These are phyloP conservation scores for Scrobipalpa costella DNA, from an alignment of 2,888 invertebrate genomes.

Conservation along the genomic window DNA sequence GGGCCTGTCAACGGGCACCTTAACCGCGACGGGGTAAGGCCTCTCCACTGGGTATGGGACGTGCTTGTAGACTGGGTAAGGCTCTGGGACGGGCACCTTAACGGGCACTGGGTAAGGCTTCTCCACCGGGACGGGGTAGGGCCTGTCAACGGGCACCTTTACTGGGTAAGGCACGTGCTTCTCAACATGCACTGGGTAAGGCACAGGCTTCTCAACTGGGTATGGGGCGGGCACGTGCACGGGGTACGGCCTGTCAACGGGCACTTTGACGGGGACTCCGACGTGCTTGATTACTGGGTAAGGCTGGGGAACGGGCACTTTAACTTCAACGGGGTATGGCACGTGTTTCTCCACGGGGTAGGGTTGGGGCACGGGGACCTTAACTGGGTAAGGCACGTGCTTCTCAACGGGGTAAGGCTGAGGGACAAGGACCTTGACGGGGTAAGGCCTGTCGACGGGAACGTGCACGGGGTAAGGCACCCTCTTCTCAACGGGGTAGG, in stretches of 20 bases:
- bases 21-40: slow-evolving; percentile 83
- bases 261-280: slow-evolving; percentile 84
- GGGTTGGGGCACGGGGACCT: slow-evolving; percentile 87
- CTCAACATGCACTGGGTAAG: slow-evolving; percentile 78
- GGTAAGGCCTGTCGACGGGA: slow-evolving; percentile 88
- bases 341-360: slow-evolving; percentile 90
- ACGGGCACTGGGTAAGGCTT: slow-evolving; percentile 82
- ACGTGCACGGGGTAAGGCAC: slow-evolving; percentile 86
- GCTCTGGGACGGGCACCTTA: slow-evolving; percentile 82
- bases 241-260: slow-evolving; percentile 85
- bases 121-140: slow-evolving; percentile 85
- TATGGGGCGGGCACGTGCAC: slow-evolving; percentile 84
- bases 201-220: slow-evolving; percentile 82
- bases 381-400: slow-evolving; percentile 87
- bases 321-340: slow-evolving; percentile 86
- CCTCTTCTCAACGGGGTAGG: slow-evolving; percentile 90
- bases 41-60: slow-evolving; percentile 83
- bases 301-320: slow-evolving; percentile 88
- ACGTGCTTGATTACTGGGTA: slow-evolving; percentile 86
- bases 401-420: slow-evolving; percentile 91
- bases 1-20: slow-evolving; percentile 84
- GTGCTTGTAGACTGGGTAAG: slow-evolving; percentile 85
- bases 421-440: slow-evolving; percentile 89
- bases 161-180: slow-evolving; percentile 80
- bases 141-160: slow-evolving; percentile 80